Base-by-base conservation (phyloP, 1,140 invertebrate genomes). In the Penaeus indicus region DNA sequence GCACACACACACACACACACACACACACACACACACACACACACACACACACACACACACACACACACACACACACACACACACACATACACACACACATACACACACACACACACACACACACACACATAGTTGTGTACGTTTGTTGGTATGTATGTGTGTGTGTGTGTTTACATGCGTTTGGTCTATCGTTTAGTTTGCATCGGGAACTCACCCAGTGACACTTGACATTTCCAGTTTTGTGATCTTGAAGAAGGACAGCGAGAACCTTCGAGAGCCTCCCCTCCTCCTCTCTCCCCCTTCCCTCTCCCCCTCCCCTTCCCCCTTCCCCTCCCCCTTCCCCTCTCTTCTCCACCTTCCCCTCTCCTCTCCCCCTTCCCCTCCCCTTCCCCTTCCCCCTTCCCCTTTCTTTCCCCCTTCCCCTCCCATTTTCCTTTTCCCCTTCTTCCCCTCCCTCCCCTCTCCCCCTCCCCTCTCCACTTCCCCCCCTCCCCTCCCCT, bases 61-160 rank as follows among this genome's bases (percentile, higher is more conserved):
- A 63, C 61, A 83, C 61, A 64, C 22, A 62, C 61, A 63, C 61
- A 83, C 61, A 4, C 61, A 83, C 61, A 11, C 22, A 63, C 61
- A 27, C 16, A 63, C 64, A 83, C 22, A 62, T 63, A 63, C 27
- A 83, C 61, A 83, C n/a, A 63, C 61, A 83, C 61, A 62, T 63
- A 83, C 62, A 83, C 61, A 83, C 21, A 61, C 61, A 63, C n/a
- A 25, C n/a, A 72, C n/a, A 3, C n/a, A 72, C 27, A 72, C n/a
- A 3, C n/a, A 72, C 27, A 83, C 61, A 61, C 3, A 62, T 89
- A 72, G 72, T 67, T 89, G 47, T 84, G n/a, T 84, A 63, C 22
- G n/a, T 27, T 18, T 63, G 38, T 27, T 16, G 22, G n/a, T 83
- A 83, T 63, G 19, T 63, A 18, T 83, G 63, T 63, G 25, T 63